phyloP scores from a whole-genome alignment of 2,797 vertebrate species.

The Tenualosa thibaudeaui region DNA sequence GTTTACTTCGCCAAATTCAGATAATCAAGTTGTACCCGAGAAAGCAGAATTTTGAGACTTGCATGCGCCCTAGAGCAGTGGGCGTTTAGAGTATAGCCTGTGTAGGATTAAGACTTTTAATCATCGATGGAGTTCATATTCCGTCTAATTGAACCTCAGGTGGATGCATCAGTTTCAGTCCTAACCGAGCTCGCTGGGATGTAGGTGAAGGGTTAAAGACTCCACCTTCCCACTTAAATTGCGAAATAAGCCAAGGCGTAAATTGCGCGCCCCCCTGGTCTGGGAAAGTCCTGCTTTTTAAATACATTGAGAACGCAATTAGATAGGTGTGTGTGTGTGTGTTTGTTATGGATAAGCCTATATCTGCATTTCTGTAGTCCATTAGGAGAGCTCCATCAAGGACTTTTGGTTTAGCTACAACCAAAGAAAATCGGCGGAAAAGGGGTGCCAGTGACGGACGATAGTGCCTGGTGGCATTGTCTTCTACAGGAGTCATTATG shows the following conservation, averaged over 20 bases:
- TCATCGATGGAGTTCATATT: background rate
- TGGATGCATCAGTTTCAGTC: background rate
- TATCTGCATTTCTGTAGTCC: background rate
- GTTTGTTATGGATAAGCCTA: background rate
- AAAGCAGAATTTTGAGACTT: background rate
- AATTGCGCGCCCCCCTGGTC: background rate
- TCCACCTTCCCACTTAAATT: background rate
- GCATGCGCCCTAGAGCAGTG: background rate
- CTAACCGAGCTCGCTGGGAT: background rate
- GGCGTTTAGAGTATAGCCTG: background rate
- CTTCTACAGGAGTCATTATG: slow-evolving; percentile 57
- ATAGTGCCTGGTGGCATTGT: slow-evolving; percentile 13
- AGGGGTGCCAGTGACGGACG: slow-evolving; percentile 4
- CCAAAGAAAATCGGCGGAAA: background rate
- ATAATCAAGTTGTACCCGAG: too few species aligned
- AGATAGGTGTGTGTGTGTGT: background rate
- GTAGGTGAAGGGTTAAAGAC: slow-evolving; percentile 20
- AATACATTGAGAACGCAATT: background rate
- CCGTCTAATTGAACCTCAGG: background rate
- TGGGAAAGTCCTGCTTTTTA: background rate
- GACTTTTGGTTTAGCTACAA: background rate
- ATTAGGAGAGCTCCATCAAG: too few species aligned
- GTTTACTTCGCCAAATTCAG: background rate
- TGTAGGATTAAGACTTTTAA: too few species aligned
- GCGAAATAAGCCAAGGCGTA: background rate